These are phyloP conservation scores for Gavialis gangeticus DNA, from an alignment of 2,113 vertebrate species.

Conservation along the genomic window DNA sequence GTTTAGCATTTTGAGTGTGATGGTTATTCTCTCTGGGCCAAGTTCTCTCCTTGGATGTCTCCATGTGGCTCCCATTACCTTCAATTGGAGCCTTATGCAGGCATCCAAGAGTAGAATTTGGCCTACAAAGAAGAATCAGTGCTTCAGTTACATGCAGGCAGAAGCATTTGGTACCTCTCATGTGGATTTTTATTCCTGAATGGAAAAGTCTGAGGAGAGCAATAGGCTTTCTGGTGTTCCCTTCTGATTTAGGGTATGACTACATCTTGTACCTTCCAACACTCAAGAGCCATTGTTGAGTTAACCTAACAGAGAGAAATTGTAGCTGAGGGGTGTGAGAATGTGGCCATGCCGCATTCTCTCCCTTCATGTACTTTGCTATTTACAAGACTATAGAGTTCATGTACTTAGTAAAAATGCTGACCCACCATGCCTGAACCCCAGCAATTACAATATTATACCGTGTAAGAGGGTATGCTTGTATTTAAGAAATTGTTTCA, in stretches of 20 bases:
- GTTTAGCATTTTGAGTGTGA: neutral
- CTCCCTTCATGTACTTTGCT: neutral
- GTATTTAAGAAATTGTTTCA: slow-evolving; percentile 38
- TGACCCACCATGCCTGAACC: neutral
- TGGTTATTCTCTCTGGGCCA: neutral
- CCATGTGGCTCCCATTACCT: slow-evolving; percentile 13
- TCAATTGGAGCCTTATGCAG: neutral
- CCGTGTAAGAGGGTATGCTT: slow-evolving; percentile 39
- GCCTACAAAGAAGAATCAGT: slow-evolving; percentile 3
- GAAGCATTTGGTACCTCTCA: neutral
- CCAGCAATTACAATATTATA: neutral
- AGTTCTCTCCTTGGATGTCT: neutral
- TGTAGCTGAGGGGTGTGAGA: slow-evolving; percentile 17
- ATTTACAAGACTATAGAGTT: slow-evolving; percentile 5
- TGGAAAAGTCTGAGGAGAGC: slow-evolving; percentile 37
- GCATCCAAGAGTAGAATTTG: slow-evolving; percentile 21
- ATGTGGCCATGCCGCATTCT: neutral
- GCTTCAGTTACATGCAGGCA: slow-evolving; percentile 17
- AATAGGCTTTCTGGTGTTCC: slow-evolving; percentile 51
- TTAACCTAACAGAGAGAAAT: slow-evolving; percentile 31
- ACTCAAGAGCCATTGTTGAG: neutral
- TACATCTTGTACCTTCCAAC: slow-evolving; percentile 43
- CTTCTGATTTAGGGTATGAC: slow-evolving; percentile 50
- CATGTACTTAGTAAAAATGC: slow-evolving; percentile 34
- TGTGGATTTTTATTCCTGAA: slow-evolving; percentile 1